Percentiles rank a stretch among this genome's conserved stretches.
Conservation (phyloP, 1,140 invertebrate genomes). For the Anoplolepis gracilipes region DNA sequence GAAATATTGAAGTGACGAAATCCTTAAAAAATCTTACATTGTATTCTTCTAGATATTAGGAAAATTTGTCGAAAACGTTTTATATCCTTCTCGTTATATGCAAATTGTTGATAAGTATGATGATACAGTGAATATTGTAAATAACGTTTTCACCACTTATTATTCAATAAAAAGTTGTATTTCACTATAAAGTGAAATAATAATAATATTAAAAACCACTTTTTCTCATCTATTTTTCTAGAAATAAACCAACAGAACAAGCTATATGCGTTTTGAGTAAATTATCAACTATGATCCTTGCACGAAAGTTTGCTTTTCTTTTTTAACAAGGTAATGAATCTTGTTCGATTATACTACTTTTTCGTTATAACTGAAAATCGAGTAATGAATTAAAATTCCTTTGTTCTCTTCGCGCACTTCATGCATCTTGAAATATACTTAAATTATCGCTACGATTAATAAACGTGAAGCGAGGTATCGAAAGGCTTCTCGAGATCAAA, state of each 20-base stretch:
- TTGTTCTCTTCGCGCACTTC: neutral
- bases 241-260: constrained; percentile 33
- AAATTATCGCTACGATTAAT: constrained; percentile 53
- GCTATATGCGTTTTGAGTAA: neutral
- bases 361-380: constrained; percentile 43
- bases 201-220: constrained; percentile 4
- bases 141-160: neutral
- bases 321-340: constrained; percentile 43
- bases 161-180: neutral
- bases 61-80: neutral
- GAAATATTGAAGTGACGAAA: neutral
- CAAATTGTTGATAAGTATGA: neutral
- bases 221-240: neutral
- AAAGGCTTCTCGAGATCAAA: constrained; percentile 50
- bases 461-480: constrained; percentile 48
- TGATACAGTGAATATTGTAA: neutral
- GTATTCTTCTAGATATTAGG: neutral
- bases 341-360: constrained; percentile 21
- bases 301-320: constrained; percentile 10
- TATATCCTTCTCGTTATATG: neutral
- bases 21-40: neutral
- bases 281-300: constrained; percentile 33
- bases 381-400: neutral
- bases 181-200: neutral
- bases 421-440: constrained; percentile 10